Conservation (phyloP, 2,888 invertebrate genomes). For the Tipula vernalis region DNA sequence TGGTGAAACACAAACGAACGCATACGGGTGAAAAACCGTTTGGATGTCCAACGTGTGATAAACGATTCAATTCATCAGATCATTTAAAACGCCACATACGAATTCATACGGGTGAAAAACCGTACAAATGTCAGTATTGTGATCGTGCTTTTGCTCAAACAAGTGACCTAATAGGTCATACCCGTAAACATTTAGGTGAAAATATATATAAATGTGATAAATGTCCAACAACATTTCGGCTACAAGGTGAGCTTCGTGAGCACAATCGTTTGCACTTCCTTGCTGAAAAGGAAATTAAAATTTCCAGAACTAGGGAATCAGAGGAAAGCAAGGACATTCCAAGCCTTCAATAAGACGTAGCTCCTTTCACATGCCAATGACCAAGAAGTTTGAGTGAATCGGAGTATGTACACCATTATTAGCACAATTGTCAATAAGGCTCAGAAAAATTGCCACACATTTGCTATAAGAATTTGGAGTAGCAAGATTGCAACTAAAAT, state of each 20-base stretch:
- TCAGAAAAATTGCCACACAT: no score
- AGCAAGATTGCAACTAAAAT: no score
- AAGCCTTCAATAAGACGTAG: neutral
- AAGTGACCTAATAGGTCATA: neutral
- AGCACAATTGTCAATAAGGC: no score
- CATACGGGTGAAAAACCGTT: neutral
- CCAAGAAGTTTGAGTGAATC: no score
- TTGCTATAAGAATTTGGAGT: no score
- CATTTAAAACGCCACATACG: conserved; percentile 26
- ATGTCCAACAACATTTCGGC: neutral
- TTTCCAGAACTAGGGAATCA: neutral
- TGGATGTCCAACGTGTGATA: conserved; percentile 7
- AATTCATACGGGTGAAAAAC: neutral
- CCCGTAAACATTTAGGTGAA: neutral
- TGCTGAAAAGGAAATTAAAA: neutral
- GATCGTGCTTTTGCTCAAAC: neutral
- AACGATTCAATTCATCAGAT: conserved; percentile 23
- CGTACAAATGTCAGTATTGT: neutral
- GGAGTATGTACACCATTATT: no score
- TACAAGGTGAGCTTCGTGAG: neutral
- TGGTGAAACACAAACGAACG: neutral
- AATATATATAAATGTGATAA: neutral
- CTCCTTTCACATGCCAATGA: no score
- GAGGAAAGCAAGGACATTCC: neutral
- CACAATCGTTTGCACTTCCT: neutral